These are phyloP conservation scores for Trinorchestia longiramus DNA, from an alignment of 1,140 invertebrate genomes.

Conservation along the genomic window DNA sequence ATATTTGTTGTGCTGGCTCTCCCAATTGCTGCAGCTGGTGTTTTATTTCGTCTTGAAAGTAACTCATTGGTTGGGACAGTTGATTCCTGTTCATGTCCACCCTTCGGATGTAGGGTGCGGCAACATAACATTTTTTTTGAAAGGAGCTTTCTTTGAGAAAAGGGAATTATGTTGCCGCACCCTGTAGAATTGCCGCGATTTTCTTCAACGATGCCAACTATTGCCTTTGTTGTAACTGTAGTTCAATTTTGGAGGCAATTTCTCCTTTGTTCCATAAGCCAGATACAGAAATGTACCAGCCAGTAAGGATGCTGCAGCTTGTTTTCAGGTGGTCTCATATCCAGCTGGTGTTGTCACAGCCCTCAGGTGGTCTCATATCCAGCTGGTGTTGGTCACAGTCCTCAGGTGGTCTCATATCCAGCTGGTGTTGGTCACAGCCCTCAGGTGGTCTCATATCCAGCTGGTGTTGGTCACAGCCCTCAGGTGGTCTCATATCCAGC, in stretches of 20 bases:
- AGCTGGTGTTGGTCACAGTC: no score
- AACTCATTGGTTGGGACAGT: background rate
- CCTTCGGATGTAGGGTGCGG: no score
- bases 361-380: no score
- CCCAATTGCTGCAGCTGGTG: background rate
- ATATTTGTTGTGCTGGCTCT: background rate
- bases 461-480: background rate
- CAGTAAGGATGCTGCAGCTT: no score
- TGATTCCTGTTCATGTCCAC: background rate
- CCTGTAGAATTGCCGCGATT: background rate
- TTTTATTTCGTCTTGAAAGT: background rate
- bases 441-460: background rate
- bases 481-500: background rate
- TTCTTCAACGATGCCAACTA: background rate
- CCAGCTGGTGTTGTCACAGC: no score
- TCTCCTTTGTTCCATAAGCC: no score
- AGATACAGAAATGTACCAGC: no score
- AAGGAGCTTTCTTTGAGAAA: no score
- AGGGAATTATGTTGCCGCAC: no score
- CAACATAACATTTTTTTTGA: no score
- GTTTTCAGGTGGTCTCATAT: no score
- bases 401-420: background rate
- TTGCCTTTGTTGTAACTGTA: background rate
- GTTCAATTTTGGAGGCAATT: no score
- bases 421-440: background rate